phyloP scores from a whole-genome alignment of 1,140 invertebrate species.

The Caenorhabditis latens region DNA sequence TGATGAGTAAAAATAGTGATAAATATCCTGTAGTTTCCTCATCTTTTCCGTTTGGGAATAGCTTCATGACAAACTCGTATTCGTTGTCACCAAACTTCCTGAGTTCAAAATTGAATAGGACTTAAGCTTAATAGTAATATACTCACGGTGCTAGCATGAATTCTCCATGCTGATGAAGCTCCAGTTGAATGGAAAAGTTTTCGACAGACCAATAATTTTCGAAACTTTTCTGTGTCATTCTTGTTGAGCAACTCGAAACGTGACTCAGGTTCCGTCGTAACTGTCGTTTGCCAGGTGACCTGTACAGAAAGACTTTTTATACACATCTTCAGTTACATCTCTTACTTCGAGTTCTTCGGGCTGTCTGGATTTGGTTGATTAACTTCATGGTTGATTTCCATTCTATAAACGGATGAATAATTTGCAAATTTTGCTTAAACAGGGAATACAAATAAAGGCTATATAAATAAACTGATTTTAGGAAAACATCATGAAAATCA shows the following conservation, averaged over 20 bases:
- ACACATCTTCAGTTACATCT: too few relatives aligned
- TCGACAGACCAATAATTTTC: constrained; percentile 26
- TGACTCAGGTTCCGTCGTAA: background rate
- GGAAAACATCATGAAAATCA: too few relatives aligned
- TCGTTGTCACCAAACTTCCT: constrained; percentile 60
- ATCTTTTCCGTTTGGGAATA: constrained; percentile 66
- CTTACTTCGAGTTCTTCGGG: background rate
- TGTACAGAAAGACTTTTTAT: background rate
- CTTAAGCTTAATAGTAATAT: background rate
- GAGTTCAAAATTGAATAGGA: background rate
- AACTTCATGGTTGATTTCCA: background rate
- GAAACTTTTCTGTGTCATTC: constrained; percentile 1
- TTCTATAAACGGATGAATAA: background rate
- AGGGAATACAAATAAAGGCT: too few relatives aligned
- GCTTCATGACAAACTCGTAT: constrained; percentile 62
- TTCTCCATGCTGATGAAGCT: constrained; percentile 4
- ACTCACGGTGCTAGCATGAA: constrained; percentile 32
- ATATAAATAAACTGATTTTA: too few relatives aligned
- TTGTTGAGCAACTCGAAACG: constrained; percentile 5
- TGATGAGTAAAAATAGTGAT: constrained; percentile 64
- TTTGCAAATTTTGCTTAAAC: too few relatives aligned
- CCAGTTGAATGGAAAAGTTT: background rate
- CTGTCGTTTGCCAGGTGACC: background rate
- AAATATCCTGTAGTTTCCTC: constrained; percentile 66
- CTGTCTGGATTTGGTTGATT: background rate